Percentiles rank a stretch among this genome's conserved stretches.
Conservation (phyloP, 2,113 vertebrate species). For the Mungos mungo region DNA sequence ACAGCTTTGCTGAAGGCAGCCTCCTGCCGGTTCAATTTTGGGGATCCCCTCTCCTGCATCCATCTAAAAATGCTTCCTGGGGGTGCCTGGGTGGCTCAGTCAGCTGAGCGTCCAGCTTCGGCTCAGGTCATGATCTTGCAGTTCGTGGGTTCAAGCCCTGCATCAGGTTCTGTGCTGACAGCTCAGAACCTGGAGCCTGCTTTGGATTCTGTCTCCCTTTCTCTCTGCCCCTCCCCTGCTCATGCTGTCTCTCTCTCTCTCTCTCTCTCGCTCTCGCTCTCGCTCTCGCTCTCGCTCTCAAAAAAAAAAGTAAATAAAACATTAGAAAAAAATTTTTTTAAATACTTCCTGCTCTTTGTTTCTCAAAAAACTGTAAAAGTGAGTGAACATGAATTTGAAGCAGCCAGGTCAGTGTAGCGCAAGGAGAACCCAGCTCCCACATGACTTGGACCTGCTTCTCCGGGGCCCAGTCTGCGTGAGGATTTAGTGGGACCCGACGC, state of each 20-base stretch:
- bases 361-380: background rate
- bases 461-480: fast-evolving
- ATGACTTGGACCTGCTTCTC: background rate
- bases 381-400: background rate
- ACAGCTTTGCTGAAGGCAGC: background rate
- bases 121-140: too few species aligned
- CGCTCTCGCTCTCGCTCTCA: too few species aligned
- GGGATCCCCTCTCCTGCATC: background rate
- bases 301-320: too few species aligned
- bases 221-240: too few species aligned
- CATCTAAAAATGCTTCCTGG: background rate
- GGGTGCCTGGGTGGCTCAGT: too few species aligned
- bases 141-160: too few species aligned
- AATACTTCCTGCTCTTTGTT: background rate
- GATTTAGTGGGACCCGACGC: fast-evolving
- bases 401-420: background rate
- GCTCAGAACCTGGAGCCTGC: too few species aligned
- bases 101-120: too few species aligned
- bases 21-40: background rate
- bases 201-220: too few species aligned
- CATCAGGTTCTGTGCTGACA: too few species aligned
- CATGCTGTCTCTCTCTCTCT: too few species aligned
- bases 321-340: background rate
- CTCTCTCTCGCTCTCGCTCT: too few species aligned
- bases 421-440: background rate